phyloP scores from a whole-genome alignment of 2,888 invertebrate genomes.

The Plutella xylostella region DNA sequence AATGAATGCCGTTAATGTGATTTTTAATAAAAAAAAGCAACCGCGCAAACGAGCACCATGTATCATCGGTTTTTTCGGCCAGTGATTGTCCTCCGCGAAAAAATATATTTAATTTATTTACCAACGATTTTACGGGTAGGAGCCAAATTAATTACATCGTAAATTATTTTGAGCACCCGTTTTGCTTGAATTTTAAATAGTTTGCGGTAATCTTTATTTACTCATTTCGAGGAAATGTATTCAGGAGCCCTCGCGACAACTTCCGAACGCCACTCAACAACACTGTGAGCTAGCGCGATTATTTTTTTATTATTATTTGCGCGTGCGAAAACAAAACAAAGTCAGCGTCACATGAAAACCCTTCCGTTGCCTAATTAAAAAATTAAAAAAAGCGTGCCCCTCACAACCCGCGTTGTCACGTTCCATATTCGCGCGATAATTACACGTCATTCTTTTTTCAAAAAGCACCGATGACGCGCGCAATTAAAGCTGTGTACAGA shows the following conservation, averaged over 20 bases:
- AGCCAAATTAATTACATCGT: constrained; percentile 49
- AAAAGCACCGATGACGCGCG: constrained; percentile 69
- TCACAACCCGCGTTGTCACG: constrained; percentile 67
- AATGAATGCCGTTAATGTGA: constrained; percentile 70
- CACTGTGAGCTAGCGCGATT: no score
- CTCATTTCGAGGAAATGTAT: constrained; percentile 1
- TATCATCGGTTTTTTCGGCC: constrained; percentile 66
- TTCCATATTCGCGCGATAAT: constrained; percentile 70
- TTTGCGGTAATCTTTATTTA: constrained; percentile 16
- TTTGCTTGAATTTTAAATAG: constrained; percentile 21
- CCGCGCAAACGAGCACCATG: constrained; percentile 66
- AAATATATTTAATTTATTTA: constrained; percentile 40
- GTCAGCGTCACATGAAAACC: constrained; percentile 29
- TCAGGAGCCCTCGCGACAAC: no score
- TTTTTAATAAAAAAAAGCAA: constrained; percentile 62
- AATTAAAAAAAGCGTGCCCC: constrained; percentile 48
- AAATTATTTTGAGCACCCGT: constrained; percentile 25
- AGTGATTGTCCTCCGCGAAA: constrained; percentile 58
- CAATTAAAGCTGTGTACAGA: constrained; percentile 69
- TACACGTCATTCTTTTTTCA: constrained; percentile 70
- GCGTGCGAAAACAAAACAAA: no score
- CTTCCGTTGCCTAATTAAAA: constrained; percentile 62
- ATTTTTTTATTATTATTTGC: no score
- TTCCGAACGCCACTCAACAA: no score
- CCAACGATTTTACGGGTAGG: constrained; percentile 33